phyloP scores from a whole-genome alignment of 2,888 invertebrate genomes.

The Eilema sororculum region DNA sequence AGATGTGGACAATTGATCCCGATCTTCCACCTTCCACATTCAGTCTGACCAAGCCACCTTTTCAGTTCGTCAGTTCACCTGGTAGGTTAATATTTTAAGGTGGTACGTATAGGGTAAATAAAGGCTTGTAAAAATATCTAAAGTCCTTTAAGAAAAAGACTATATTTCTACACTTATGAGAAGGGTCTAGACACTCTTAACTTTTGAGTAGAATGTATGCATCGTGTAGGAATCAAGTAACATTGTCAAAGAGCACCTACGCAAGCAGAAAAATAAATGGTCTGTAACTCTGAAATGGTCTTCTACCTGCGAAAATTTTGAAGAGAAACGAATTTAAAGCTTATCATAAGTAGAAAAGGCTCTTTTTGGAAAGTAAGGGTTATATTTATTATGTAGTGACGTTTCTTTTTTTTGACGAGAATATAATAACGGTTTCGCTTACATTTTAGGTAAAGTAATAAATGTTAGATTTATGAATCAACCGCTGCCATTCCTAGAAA shows the following conservation, averaged over 20 bases:
- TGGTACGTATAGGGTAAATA: too few relatives aligned
- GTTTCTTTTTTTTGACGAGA: not conserved
- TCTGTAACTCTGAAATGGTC: conserved; percentile 2
- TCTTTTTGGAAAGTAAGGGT: not conserved
- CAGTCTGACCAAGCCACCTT: too few relatives aligned
- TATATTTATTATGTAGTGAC: conserved; percentile 1
- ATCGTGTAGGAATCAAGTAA: not conserved
- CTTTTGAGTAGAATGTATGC: not conserved
- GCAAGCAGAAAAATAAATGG: conserved; percentile 1
- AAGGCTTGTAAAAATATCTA: not conserved
- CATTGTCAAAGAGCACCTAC: not conserved
- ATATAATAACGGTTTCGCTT: not conserved
- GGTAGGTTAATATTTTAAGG: too few relatives aligned
- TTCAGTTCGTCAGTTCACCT: too few relatives aligned
- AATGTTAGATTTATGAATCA: conserved; percentile 7
- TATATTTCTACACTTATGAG: not conserved
- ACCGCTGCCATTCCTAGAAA: conserved; percentile 2
- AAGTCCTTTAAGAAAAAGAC: not conserved
- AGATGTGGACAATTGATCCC: too few relatives aligned
- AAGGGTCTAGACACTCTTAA: too few relatives aligned
- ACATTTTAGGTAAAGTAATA: conserved; percentile 5
- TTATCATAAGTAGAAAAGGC: not conserved
- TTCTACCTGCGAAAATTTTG: not conserved
- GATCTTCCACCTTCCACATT: too few relatives aligned
- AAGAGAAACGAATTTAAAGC: not conserved